phyloP scores from a whole-genome alignment of 2,797 vertebrate genomes.

The Crenichthys baileyi region DNA sequence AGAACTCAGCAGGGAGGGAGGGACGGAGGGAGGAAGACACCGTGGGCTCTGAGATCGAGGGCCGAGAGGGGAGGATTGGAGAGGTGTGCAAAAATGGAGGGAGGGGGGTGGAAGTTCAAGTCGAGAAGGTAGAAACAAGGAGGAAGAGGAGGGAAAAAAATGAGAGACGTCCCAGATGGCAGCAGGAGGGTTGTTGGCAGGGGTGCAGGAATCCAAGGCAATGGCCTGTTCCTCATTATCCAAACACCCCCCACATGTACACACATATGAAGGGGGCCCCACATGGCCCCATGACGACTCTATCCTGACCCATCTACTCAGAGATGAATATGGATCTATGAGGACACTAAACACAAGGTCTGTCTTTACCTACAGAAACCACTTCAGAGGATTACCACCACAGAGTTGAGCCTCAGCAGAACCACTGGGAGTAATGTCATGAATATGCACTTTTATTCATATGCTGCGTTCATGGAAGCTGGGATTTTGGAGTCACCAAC shows the following conservation, averaged over 20 bases:
- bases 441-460: neutral
- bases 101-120: conserved; percentile 45
- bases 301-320: conserved; percentile 56
- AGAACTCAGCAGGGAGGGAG: conserved; percentile 64
- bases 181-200: conserved; percentile 62
- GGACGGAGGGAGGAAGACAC: conserved; percentile 31
- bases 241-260: conserved; percentile 51
- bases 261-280: conserved; percentile 51
- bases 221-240: conserved; percentile 84
- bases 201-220: conserved; percentile 78
- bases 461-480: neutral
- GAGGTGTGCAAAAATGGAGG: conserved; percentile 42
- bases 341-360: neutral
- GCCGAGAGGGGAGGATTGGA: conserved; percentile 6
- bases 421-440: neutral
- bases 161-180: conserved; percentile 63
- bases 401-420: neutral
- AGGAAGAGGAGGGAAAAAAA: conserved; percentile 17
- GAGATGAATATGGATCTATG: neutral
- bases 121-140: conserved; percentile 48
- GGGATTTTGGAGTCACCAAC: neutral
- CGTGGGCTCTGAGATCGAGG: conserved; percentile 24
- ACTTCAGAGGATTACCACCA: neutral
- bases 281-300: conserved; percentile 71
- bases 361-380: neutral